These are phyloP conservation scores for Esperia sulphurella DNA, from an alignment of 2,888 invertebrate genomes.

Conservation along the genomic window DNA sequence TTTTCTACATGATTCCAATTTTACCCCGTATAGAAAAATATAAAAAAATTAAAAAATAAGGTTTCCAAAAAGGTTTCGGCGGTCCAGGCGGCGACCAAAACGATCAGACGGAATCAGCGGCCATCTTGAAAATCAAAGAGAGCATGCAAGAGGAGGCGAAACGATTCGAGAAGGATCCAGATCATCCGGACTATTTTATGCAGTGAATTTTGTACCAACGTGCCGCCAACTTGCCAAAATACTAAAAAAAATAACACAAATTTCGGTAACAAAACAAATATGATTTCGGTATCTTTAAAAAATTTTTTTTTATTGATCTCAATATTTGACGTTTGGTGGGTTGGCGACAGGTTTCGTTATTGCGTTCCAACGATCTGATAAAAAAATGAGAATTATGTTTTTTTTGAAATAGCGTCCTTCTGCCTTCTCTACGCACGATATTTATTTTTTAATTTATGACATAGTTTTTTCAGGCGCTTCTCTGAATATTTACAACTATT, in stretches of 20 bases:
- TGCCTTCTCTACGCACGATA: constrained; percentile 16
- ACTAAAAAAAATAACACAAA: not conserved
- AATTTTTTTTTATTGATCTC: constrained; percentile 33
- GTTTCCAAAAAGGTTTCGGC: constrained; percentile 56
- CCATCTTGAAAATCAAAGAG: constrained; percentile 99
- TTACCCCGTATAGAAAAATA: too few relatives aligned
- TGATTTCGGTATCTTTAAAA: constrained; percentile 11
- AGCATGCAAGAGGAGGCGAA: constrained; percentile 99
- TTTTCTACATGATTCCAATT: too few relatives aligned
- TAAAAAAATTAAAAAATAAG: not conserved
- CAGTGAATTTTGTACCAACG: constrained; percentile 81
- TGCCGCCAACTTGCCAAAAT: constrained; percentile 28
- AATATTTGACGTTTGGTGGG: constrained; percentile 36
- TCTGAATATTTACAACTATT: not conserved
- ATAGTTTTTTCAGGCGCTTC: not conserved
- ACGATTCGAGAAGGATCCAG: constrained; percentile 98
- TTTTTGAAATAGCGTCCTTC: constrained; percentile 20
- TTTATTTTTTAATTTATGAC: constrained; percentile 19
- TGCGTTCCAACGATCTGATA: constrained; percentile 57
- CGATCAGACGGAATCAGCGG: constrained; percentile 98
- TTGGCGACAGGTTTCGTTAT: constrained; percentile 32
- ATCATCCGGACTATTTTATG: constrained; percentile 98
- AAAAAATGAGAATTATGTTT: constrained; percentile 21
- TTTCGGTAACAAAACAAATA: not conserved
- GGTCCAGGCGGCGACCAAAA: constrained; percentile 78